Evolutionary conservation across 1,140 invertebrate species (phyloP), one percentile per base, ranked within the genome.

Genomic region (Zaprionus tsacasi): DNA sequence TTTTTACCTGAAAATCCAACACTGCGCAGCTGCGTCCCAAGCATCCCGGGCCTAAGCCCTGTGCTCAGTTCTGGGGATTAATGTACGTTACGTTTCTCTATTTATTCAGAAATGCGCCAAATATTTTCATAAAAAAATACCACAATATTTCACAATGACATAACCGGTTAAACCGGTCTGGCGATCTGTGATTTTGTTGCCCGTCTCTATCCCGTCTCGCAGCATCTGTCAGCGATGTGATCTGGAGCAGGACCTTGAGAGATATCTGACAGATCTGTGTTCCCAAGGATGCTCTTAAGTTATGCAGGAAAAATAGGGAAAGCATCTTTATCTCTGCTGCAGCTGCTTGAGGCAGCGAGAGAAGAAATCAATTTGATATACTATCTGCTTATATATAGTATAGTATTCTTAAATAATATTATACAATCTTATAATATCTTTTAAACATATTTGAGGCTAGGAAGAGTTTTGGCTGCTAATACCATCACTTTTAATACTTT

Each of bases 71-170:
- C 38, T 15, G n/a, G 7, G 55, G 73, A 73, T 82, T 82, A 76
- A 76, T 65, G 52, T 76, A 61, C 45, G 70, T 63, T 76, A 61
- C 45, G 70, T 63, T 74, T 73, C 21, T 38, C 55, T 82, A 87
- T 83, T 87, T 87, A 88, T 82, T 87, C 27, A 30, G 72, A 87
- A 87, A 87, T 88, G 78, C 70, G 55, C 56, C 70, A 85, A 88
- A 83, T 88, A 88, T 87, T 88, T 87, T 80, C 54, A 78, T 88
- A 78, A 88, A 76, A 78, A 88, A 83, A 86, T 27, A 88, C 83
- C 83, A 88, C 77, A 88, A 83, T 81, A 87, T 83, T 80, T 67
- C 65, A 30, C 67, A 56, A 70, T 63, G 56, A 56, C 45, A 25
- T 54, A 68, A 89, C 83, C 68, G 68, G 83, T 89, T 64, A 36